Base-by-base conservation (phyloP, 2,797 vertebrate species). In the Syngnathus acus region DNA sequence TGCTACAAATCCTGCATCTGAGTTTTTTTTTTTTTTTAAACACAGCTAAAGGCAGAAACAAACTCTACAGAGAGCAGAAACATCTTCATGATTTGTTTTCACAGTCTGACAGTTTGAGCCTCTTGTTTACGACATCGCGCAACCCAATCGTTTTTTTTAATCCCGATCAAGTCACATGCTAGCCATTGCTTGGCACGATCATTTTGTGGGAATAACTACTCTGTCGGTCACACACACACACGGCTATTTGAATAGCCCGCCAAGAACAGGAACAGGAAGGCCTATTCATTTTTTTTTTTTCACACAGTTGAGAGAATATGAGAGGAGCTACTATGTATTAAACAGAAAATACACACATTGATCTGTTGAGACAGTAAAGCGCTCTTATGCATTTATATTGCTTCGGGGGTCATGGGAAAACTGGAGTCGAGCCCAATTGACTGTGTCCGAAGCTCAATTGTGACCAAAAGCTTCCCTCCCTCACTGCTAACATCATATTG, bases 401-500 rank as follows among this genome's bases (percentile, higher is more conserved):
- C 5, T 32, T 57, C 6, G 1, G 8, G 8, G 51, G 21, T 54
- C 21, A 23, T 57, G 26, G 54, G 54, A 37, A 57, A 57, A 2
- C 54, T 57, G 6, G 26, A 57, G 13, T 57, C 23, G 16, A 7
- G 26, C n/a, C 53, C 23, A 26, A 13, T 23, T 14, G 54, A 57
- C 54, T 5, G 9, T 13, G 53, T 80, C 53, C 43, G 47, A 45
- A 43, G 68, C 65, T 73, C 42, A 69, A 72, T 72, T 62, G 66
- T 67, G 65, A 72, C 55, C 61, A 60, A 73, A 68, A 50, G 1
- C 50, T 72, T 32, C 65, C 80, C 82, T 75, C 84, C 84, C 77
- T 76, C 68, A 83, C 48, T 74, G 78, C 85, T 86, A 89, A 89
- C 83, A 86, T 13, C 16, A 77, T 71, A 64, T 64, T 86, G 75